Evolutionary conservation across 1,140 invertebrate genomes (phyloP).

Genomic region (Eumeta japonica): DNA sequence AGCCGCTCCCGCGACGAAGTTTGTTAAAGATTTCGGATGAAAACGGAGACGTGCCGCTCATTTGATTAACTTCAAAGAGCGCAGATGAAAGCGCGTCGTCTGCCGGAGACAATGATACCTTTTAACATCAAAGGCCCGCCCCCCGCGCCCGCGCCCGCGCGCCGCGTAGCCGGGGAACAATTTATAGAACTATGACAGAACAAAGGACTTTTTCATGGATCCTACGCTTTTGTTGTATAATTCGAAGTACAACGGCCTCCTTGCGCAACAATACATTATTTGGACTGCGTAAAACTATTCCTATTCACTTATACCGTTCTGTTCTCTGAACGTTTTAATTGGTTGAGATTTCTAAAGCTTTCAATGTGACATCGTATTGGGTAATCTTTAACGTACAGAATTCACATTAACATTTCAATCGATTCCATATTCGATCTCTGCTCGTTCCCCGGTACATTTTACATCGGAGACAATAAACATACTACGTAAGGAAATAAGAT

Average conservation of each 20-base stretch:
- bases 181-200: slow-evolving; percentile 5
- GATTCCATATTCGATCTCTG: no score
- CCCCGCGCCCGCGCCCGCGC: slow-evolving; percentile 26
- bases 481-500: no score
- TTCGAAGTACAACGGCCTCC: background rate
- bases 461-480: no score
- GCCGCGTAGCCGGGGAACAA: slow-evolving; percentile 7
- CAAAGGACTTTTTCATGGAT: background rate
- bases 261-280: no score
- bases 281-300: no score
- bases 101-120: slow-evolving; percentile 52
- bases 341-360: no score
- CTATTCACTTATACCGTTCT: no score
- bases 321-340: no score
- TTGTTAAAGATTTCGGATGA: slow-evolving; percentile 40
- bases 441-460: no score
- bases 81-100: slow-evolving; percentile 45
- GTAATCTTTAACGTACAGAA: no score
- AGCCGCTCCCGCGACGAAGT: slow-evolving; percentile 19
- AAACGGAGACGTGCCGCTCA: slow-evolving; percentile 35
- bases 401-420: no score
- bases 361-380: no score
- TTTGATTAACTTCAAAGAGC: slow-evolving; percentile 53
- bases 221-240: background rate
- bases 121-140: slow-evolving; percentile 47